Percentiles rank a stretch among this genome's conserved stretches.
These are phyloP conservation scores for Drosophila orosa DNA, from an alignment of 1,140 invertebrate genomes.

Conservation along the genomic window DNA sequence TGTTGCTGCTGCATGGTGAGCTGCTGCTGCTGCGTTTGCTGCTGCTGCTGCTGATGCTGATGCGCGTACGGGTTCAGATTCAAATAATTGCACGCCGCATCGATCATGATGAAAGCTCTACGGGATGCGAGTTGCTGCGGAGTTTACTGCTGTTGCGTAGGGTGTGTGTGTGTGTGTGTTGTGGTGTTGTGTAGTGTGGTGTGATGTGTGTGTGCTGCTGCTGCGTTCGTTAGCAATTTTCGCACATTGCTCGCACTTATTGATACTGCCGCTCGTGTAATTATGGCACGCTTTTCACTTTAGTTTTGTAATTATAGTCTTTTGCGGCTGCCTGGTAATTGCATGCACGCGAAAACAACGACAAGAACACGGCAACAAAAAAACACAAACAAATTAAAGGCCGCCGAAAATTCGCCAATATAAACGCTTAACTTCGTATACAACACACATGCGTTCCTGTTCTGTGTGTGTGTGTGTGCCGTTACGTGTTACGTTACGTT, in stretches of 20 bases:
- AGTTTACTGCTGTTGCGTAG: constrained; percentile 16
- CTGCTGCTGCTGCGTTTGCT: constrained; percentile 51
- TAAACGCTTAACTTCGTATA: constrained; percentile 13
- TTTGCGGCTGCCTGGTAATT: constrained; percentile 37
- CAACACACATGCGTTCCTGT: neutral
- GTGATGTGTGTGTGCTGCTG: neutral
- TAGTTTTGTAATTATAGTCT: constrained; percentile 71
- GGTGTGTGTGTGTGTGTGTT: no score
- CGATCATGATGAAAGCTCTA: constrained; percentile 74
- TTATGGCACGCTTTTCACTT: constrained; percentile 75
- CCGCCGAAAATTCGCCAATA: constrained; percentile 38
- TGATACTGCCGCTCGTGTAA: constrained; percentile 60
- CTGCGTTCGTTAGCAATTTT: constrained; percentile 58
- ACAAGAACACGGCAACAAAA: constrained; percentile 27
- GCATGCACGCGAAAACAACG: constrained; percentile 33
- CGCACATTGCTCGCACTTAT: constrained; percentile 68
- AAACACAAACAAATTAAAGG: constrained; percentile 38
- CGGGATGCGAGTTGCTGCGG: constrained; percentile 3
- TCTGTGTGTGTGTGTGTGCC: neutral
- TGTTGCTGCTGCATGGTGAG: constrained; percentile 48
- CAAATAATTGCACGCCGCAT: constrained; percentile 81
- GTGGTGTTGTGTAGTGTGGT: constrained; percentile 7
- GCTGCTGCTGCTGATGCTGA: constrained; percentile 43
- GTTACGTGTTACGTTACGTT: constrained; percentile 10
- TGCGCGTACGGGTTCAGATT: constrained; percentile 78